These are phyloP conservation scores for Chlorodrepanis virens DNA, from an alignment of 2,113 vertebrate species.

Conservation along the genomic window DNA sequence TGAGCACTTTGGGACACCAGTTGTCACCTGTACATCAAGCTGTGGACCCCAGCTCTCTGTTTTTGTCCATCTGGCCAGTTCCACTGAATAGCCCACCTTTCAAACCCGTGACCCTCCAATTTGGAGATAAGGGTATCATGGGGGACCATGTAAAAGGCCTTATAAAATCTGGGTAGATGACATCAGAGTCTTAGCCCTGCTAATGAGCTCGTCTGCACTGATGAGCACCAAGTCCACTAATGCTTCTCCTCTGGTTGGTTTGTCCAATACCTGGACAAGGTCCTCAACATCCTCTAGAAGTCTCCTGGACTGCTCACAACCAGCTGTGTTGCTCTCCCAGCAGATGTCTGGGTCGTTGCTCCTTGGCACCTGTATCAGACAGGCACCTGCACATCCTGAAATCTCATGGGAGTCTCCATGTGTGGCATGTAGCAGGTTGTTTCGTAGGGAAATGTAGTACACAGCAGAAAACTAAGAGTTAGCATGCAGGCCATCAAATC, in stretches of 20 bases:
- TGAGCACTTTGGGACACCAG: background rate
- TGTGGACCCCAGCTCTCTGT: background rate
- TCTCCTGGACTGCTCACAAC: background rate
- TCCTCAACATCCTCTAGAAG: background rate
- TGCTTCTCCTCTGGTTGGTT: background rate
- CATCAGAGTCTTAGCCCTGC: background rate
- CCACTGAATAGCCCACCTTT: background rate
- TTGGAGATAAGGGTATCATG: background rate
- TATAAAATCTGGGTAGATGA: background rate
- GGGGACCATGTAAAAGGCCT: background rate
- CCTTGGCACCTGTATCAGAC: background rate
- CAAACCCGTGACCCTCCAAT: background rate
- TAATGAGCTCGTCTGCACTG: background rate
- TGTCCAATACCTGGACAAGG: background rate
- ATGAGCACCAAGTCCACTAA: background rate
- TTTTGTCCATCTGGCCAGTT: background rate
- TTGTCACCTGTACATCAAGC: background rate
- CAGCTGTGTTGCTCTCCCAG: background rate
- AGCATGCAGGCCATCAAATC: background rate
- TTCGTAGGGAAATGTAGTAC: background rate
- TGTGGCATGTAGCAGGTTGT: background rate
- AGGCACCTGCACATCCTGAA: background rate
- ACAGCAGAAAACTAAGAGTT: background rate
- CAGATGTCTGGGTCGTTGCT: background rate
- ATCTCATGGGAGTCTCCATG: rapidly evolving